Conservation (phyloP, 2,113 vertebrate genomes). For the Trinectes maculatus region DNA sequence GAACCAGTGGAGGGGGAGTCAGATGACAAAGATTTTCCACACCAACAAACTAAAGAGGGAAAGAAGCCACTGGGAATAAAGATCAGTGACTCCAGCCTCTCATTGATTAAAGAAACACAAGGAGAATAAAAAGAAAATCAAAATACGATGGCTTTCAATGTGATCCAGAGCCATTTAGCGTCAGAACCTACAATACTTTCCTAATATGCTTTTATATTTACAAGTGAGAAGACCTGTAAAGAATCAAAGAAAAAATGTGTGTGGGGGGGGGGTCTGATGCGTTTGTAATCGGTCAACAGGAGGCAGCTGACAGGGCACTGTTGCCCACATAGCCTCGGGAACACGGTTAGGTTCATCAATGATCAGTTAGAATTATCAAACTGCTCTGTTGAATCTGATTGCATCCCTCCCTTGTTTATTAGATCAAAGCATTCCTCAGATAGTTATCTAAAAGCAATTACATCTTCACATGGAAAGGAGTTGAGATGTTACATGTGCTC, state of each 20-base stretch:
- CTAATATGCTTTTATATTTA: constrained; percentile 43
- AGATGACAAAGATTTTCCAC: constrained; percentile 68
- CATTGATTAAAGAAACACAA: constrained; percentile 67
- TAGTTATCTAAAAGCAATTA: constrained; percentile 55
- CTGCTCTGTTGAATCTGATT: constrained; percentile 25
- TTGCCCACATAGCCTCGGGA: constrained; percentile 4
- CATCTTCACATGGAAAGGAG: constrained; percentile 41
- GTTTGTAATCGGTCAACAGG: constrained; percentile 69
- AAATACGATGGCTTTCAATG: constrained; percentile 50
- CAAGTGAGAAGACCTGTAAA: constrained; percentile 32
- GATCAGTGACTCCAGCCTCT: constrained; percentile 39
- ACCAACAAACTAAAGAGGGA: constrained; percentile 9
- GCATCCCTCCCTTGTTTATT: constrained; percentile 48
- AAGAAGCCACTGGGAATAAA: constrained; percentile 26
- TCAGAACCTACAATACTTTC: constrained; percentile 16
- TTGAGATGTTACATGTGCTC: constrained; percentile 40
- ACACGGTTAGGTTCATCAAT: constrained; percentile 4
- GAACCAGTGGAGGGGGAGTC: constrained; percentile 62
- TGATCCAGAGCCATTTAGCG: constrained; percentile 41
- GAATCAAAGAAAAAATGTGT: constrained; percentile 52
- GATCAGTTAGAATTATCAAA: constrained; percentile 29
- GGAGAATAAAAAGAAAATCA: constrained; percentile 18
- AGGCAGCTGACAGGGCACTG: constrained; percentile 12
- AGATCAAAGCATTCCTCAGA: constrained; percentile 56
- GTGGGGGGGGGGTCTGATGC: constrained; percentile 45